phyloP scores from a whole-genome alignment of 1,140 invertebrate genomes.

The Platyscapa corneri region DNA sequence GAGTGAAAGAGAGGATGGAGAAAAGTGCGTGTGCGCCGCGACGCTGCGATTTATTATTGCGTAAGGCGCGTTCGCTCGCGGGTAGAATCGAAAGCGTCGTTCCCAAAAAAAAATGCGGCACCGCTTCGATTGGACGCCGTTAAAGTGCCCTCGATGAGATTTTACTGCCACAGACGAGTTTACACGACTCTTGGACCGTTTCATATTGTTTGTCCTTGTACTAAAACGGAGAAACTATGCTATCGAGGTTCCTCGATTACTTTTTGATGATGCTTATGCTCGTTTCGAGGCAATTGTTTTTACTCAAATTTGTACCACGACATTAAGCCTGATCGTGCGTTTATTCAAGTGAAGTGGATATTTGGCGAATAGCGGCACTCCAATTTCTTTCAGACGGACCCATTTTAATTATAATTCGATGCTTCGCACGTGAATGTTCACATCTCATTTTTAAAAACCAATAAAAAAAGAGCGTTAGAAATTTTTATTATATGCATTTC shows the following conservation, averaged over 20 bases:
- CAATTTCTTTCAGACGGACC: background rate
- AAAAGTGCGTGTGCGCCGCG: constrained; percentile 54
- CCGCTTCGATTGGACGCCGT: background rate
- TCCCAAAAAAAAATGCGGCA: background rate
- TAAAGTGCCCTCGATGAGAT: background rate
- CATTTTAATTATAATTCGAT: background rate
- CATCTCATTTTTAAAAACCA: background rate
- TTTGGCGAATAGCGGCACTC: background rate
- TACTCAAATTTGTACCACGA: background rate
- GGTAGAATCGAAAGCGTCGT: background rate
- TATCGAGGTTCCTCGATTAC: background rate
- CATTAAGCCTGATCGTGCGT: background rate
- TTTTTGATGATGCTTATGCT: background rate
- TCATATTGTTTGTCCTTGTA: too few relatives aligned
- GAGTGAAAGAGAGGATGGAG: constrained; percentile 49
- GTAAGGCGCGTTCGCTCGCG: background rate
- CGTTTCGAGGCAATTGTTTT: background rate
- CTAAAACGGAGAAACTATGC: background rate
- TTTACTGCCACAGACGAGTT: background rate
- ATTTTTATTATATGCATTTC: background rate
- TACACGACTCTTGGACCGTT: too few relatives aligned
- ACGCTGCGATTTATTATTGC: constrained; percentile 3
- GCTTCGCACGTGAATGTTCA: background rate
- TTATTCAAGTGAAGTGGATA: background rate
- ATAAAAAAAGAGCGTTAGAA: background rate